phyloP scores from a whole-genome alignment of 2,888 invertebrate species.

The Desoria tigrina region DNA sequence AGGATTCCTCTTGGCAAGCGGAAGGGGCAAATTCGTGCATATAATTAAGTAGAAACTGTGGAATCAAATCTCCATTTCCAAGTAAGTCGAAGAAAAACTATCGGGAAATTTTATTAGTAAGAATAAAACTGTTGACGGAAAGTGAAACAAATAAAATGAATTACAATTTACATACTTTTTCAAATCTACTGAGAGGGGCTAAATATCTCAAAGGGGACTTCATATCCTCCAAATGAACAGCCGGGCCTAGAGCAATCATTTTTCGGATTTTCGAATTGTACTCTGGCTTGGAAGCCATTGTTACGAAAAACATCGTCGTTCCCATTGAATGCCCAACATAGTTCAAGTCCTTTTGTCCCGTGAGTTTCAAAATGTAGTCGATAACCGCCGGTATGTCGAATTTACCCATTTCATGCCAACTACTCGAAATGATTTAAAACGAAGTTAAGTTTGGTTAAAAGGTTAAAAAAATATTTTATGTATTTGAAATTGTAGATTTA shows the following conservation, averaged over 20 bases:
- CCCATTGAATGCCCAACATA: slow-evolving; percentile 32
- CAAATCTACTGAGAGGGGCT: slow-evolving; percentile 1
- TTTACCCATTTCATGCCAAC: slow-evolving; percentile 30
- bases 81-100: slow-evolving; percentile 22
- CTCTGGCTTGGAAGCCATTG: slow-evolving; percentile 25
- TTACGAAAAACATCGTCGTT: slow-evolving; percentile 19
- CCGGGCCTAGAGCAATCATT: slow-evolving; percentile 28
- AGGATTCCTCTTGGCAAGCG: slow-evolving; percentile 7
- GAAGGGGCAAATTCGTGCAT: slow-evolving; percentile 24
- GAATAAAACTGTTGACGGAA: not conserved
- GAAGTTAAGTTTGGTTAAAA: not conserved
- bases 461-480: not conserved
- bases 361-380: slow-evolving; percentile 25
- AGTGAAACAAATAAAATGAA: not conserved
- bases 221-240: slow-evolving; percentile 14
- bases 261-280: slow-evolving; percentile 28
- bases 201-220: slow-evolving; percentile 18
- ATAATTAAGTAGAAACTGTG: slow-evolving; percentile 21
- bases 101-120: not conserved
- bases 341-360: slow-evolving; percentile 6
- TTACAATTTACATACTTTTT: slow-evolving; percentile 13
- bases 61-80: slow-evolving; percentile 26
- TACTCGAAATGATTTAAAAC: not conserved
- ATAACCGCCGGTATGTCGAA: slow-evolving; percentile 28
- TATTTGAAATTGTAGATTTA: too few species aligned